These are phyloP conservation scores for Rhagonycha lutea DNA, from an alignment of 2,888 invertebrate species.

Conservation along the genomic window DNA sequence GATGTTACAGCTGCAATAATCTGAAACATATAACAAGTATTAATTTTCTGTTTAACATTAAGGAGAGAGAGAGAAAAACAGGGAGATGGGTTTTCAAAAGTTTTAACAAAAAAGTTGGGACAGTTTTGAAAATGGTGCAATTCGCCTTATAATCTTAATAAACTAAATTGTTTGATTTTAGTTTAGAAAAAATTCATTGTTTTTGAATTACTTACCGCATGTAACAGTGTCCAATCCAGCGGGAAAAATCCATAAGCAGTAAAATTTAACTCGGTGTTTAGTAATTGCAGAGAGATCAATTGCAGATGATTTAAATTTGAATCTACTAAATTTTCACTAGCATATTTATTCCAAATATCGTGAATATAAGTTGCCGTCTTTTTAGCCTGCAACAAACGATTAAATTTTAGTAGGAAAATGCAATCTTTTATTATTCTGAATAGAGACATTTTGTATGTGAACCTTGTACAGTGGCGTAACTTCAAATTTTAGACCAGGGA, in stretches of 20 bases:
- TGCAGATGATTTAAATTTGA: conserved; percentile 27
- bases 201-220: conserved; percentile 19
- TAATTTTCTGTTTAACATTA: not conserved
- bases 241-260: conserved; percentile 31
- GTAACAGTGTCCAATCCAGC: conserved; percentile 34
- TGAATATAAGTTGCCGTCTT: conserved; percentile 32
- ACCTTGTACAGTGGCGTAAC: too few species aligned
- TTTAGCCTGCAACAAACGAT: conserved; percentile 20
- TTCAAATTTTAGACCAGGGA: too few species aligned
- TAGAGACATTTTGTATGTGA: too few species aligned
- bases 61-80: too few species aligned
- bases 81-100: too few species aligned
- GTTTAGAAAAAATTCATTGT: too few species aligned
- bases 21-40: not conserved
- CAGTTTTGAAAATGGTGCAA: too few species aligned
- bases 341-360: conserved; percentile 35
- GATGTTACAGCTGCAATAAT: not conserved
- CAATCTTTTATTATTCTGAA: too few species aligned
- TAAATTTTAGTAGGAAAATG: too few species aligned
- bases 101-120: too few species aligned
- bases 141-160: too few species aligned
- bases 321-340: conserved; percentile 25
- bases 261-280: conserved; percentile 28
- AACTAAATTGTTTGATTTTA: too few species aligned
- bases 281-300: conserved; percentile 31